Base-by-base conservation (phyloP, 2,113 vertebrate genomes). In the Panthera uncia region DNA sequence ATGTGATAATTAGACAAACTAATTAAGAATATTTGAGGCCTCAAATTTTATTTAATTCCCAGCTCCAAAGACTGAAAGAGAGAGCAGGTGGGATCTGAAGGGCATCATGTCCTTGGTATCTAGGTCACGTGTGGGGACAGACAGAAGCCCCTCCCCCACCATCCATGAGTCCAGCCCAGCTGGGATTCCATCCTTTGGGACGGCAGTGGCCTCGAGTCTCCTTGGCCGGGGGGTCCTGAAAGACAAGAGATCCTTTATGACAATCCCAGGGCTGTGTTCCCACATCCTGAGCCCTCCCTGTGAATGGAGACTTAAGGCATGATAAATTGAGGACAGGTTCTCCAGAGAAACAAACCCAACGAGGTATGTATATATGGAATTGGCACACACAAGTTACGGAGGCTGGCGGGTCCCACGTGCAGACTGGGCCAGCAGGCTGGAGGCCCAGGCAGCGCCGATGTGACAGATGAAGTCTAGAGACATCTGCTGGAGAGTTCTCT, bases 1-100 rank as follows among this genome's bases (percentile, higher is more conserved):
- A 94, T 61, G 81, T 89, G 96, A 97, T 95, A 81, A 96, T 95
- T 90, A 89, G 52, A 74, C 48, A 13, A 33, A 57, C 69, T 92
- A 74, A 97, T 97, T 92, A 97, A 63, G 69, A 80, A 48, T 38
- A 25, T 50, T 48, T 38, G 25, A n/a, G 71, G 4, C 29, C 86
- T n/a, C 1, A 8, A 9, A 55, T 78, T 79, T 66, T 21, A 25
- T 79, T 66, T 14, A 25, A 33, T 66, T 97, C 74, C 52, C 93
- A 0, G 29, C 61, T 38, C 55, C n/a, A 31, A 52, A 93, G 78
- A 50, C 2, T 4, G 66, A n/a, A 50, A 68, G 85, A 10, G 21
- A 21, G 6, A 13, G 27, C 3, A 1, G 41, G 78, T 29, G 63
- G 50, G 11, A 0, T 31, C n/a, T 13, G 21, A 48, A 57, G 33